Evolutionary conservation across 2,113 vertebrate species (phyloP), one percentile per base, ranked within the genome.

Genomic region (Smithornis capensis): DNA sequence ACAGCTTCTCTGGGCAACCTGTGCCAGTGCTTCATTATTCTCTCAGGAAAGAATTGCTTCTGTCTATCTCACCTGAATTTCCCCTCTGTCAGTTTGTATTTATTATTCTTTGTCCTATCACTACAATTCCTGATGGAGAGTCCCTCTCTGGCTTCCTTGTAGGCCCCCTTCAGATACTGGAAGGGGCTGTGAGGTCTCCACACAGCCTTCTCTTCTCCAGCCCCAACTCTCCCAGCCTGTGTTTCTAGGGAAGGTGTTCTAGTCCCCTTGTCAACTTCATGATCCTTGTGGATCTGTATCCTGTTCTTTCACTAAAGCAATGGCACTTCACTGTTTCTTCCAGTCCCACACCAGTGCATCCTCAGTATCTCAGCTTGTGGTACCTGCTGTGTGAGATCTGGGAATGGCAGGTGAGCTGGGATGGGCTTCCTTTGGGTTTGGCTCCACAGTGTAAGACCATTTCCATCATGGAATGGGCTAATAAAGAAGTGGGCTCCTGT

Each of bases 361-460:
- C n/a, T n/a, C 25, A 45, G 19, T 19, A 19, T 45, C 44, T 45
- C 44, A 33, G 0, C 63, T 75, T 35, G 25, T 22, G 29, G 62
- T 14, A 23, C 7, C 0, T 21, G 50, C 16, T 4, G 9, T 0
- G 0, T 33, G 69, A 62, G 28, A 38, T 38, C 28, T 67, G 63
- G 22, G 69, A 67, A 77, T 12, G 33, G 44, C 69, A 81, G 45
- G 45, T 60, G 12, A n/a, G 33, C 10, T 33, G 50, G n/a, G 7
- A 45, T 70, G 55, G 50, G 47, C 19, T 69, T 75, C 14, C 56
- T 75, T 69, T 64, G 27, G 14, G 12, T 64, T 31, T 52, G 59
- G n/a, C 14, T 84, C 44, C 21, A 3, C 12, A 40, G 6, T 0
- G 1, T 38, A 55, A 65, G 31, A 35, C 24, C 28, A 5, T 55